Evolutionary conservation across 2,113 vertebrate genomes (phyloP).

Genomic region (Charina bottae): DNA sequence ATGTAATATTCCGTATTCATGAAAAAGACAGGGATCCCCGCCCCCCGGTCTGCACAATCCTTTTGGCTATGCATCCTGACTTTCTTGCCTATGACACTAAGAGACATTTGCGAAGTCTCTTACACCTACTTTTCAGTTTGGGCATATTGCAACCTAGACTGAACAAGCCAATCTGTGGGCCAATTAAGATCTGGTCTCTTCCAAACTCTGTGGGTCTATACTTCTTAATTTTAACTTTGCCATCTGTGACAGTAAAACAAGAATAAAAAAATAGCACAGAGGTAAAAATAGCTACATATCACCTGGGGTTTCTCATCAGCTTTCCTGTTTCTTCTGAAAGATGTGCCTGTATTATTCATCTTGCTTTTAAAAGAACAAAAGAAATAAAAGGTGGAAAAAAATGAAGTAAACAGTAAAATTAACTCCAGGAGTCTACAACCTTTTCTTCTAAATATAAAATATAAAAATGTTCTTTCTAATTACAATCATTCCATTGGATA

Average conservation of each 20-base stretch:
- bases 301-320: background rate
- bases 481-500: background rate
- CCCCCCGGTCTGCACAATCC: too few species aligned
- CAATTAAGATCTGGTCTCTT: background rate
- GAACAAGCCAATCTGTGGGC: background rate
- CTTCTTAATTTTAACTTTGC: constrained; percentile 2
- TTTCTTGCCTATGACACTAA: background rate
- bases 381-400: accelerated
- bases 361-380: background rate
- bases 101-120: background rate
- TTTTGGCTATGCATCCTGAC: background rate
- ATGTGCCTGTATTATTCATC: constrained; percentile 1
- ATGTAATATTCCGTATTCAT: too few species aligned
- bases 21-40: too few species aligned
- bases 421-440: background rate
- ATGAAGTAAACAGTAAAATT: constrained; percentile 7
- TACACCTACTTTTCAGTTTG: background rate
- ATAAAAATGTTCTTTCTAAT: background rate
- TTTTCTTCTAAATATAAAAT: background rate
- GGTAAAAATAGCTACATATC: background rate
- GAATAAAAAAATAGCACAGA: background rate
- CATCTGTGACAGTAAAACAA: background rate
- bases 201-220: background rate
- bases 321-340: background rate
- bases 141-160: background rate